Base-by-base conservation (phyloP, 2,113 vertebrate genomes). In the Carlito syrichta region DNA sequence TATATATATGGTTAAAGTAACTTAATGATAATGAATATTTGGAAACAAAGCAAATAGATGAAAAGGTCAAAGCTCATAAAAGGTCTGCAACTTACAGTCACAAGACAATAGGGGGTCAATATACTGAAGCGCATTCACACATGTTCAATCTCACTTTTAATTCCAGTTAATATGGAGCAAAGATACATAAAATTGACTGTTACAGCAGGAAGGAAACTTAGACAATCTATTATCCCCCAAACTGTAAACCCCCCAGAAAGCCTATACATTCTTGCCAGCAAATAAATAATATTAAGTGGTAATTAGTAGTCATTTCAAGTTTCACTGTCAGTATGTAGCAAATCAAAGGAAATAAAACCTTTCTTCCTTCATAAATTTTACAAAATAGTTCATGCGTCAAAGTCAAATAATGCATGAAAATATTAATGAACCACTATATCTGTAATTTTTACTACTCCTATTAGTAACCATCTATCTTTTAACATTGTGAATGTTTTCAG, bases 321-420 rank as follows among this genome's bases (percentile, higher is more conserved):
- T 86, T 45, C 62, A 63, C 14, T 66, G 23, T 76, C 43, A 94
- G 40, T 77, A 48, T 27, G 50, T 43, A 71, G 22, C 63, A 84
- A 95, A 62, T 86, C 90, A 89, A 82, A 88, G 69, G 45, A 90
- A 92, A 32, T 43, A n/a, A 60, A 86, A 83, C 45, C 40, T 63
- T 27, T 13, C 50, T 93, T 69, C 43, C 48, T 95, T 95, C 32
- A 32, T 45, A 88, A 84, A 19, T 79, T 85, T 97, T 62, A 86
- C 62, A 66, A 91, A 87, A 60, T 1, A 60, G 20, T 45, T 62
- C 27, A 85, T 81, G 38, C 25, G 60, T 52, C 7, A 50, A 52
- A 68, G 7, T 76, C 87, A 79, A 95, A 84, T 91, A 83, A 73
- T 38, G 12, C 22, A 27, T 68, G 27, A 56, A 78, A 56, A 78